A percentile compares a stretch with the other conserved stretches of the same genome.
phyloP scores from a whole-genome alignment of 2,797 vertebrate genomes.

The Acanthiza pusilla region DNA sequence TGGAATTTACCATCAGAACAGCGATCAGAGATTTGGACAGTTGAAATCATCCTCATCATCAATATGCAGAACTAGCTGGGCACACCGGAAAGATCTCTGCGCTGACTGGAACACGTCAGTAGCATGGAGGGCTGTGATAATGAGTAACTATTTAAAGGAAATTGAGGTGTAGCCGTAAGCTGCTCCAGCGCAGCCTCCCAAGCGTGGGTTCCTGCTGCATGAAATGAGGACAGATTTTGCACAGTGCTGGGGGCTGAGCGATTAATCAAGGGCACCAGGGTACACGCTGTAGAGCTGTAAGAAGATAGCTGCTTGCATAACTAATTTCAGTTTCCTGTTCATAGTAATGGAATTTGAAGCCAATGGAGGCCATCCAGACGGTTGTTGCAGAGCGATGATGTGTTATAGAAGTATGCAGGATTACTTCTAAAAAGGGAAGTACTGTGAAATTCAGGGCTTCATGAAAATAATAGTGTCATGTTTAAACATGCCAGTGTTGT shows the following conservation, averaged over 20 bases:
- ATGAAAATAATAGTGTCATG: not conserved
- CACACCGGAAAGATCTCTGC: not conserved
- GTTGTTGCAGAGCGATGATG: not conserved
- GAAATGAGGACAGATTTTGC: not conserved
- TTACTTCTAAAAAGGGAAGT: not conserved
- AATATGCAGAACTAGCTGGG: fast-evolving
- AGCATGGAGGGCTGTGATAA: not conserved
- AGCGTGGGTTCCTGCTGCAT: not conserved
- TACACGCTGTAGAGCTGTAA: fast-evolving
- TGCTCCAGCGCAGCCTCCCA: not conserved
- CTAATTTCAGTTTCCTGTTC: not conserved
- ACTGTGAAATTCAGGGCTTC: not conserved
- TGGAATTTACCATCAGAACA: not conserved
- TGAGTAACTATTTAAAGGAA: not conserved
- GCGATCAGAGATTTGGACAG: not conserved
- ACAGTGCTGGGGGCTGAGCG: not conserved
- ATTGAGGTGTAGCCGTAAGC: not conserved
- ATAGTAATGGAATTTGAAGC: not conserved
- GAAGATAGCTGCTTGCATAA: not conserved
- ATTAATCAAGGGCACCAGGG: not conserved
- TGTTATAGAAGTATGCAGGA: not conserved
- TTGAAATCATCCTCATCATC: not conserved
- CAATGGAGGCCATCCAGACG: not conserved
- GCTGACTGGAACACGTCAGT: fast-evolving
- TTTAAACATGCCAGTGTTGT: not conserved